Base-by-base conservation (phyloP, 2,113 vertebrate species). In the Toxotes chatareus region DNA sequence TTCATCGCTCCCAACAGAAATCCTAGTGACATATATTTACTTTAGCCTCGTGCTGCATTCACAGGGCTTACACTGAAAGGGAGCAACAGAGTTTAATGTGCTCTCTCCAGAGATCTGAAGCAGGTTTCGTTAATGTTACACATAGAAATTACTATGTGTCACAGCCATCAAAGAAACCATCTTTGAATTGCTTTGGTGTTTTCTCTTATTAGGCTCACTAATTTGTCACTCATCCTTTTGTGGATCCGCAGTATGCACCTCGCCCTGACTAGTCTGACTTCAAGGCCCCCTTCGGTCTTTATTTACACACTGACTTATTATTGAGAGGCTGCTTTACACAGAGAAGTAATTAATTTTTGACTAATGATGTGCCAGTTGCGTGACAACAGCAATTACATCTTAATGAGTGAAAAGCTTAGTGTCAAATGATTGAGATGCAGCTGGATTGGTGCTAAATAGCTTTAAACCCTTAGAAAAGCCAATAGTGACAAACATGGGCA, bases 341-440 rank as follows among this genome's bases (percentile, higher is more conserved):
- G 80, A 86, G 85, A 90, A 82, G 82, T 85, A 89, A 94, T 94
- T 91, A 86, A 90, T 92, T 93, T 92, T 82, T 90, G 84, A 93
- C 91, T 92, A 87, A 90, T 76, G 86, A 87, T 81, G 67, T 90
- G 85, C 88, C 86, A 85, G 85, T 88, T 85, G 88, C 93, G 93
- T 90, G 86, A 93, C 92, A 91, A 93, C 90, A 86, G 83, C 86
- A 92, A 92, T 94, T 92, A 93, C 83, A 75, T 91, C 89, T 91
- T 91, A 92, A 93, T 94, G 92, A 93, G 87, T 80, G 87, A 88
- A 86, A 93, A 82, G 86, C 86, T 91, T 85, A 75, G 79, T 80
- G 87, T 91, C 82, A 86, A 86, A 90, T 89, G 89, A 86, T 84
- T 82, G 80, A 91, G 90, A 90, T 91, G 82, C 86, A 83, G 90